Percentiles rank a stretch among this genome's conserved stretches.
phyloP scores from a whole-genome alignment of 2,113 vertebrate species.

The Lepisosteus oculatus region DNA sequence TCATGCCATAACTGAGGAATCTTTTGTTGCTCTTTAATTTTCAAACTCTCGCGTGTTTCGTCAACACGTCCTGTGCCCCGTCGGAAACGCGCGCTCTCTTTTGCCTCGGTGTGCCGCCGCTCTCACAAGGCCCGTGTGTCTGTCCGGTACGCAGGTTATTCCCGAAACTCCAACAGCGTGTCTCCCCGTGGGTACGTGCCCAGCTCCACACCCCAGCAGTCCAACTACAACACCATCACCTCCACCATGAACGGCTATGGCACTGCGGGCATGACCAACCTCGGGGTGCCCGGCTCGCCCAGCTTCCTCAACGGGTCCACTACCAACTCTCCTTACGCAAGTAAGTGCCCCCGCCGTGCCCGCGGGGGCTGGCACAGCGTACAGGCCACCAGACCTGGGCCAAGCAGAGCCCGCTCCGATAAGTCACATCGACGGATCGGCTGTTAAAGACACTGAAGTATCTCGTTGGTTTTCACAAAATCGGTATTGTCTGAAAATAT shows the following conservation, averaged over 20 bases:
- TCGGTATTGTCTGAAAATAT: no score
- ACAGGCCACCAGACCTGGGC: neutral
- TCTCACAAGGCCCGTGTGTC: neutral
- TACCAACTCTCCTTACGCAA: conserved; percentile 90
- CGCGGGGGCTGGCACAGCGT: conserved; percentile 5
- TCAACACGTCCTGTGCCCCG: no score
- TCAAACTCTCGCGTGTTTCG: no score
- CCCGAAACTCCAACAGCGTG: conserved; percentile 83
- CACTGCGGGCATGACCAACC: conserved; percentile 74
- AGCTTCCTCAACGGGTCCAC: conserved; percentile 93
- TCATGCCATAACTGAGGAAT: no score
- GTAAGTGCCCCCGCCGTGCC: conserved; percentile 67
- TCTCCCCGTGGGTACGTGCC: conserved; percentile 82
- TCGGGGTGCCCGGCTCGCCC: conserved; percentile 87
- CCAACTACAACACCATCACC: conserved; percentile 80
- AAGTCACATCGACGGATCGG: no score
- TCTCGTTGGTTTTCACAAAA: no score
- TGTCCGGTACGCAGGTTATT: conserved; percentile 67
- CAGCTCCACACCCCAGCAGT: conserved; percentile 87
- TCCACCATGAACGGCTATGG: conserved; percentile 84
- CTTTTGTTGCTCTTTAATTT: no score
- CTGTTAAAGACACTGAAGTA: no score
- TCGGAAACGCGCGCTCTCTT: no score
- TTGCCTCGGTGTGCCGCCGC: no score
- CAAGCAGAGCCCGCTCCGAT: neutral